Evolutionary conservation across 2,797 vertebrate species (phyloP).

Genomic region (Falco concolor): DNA sequence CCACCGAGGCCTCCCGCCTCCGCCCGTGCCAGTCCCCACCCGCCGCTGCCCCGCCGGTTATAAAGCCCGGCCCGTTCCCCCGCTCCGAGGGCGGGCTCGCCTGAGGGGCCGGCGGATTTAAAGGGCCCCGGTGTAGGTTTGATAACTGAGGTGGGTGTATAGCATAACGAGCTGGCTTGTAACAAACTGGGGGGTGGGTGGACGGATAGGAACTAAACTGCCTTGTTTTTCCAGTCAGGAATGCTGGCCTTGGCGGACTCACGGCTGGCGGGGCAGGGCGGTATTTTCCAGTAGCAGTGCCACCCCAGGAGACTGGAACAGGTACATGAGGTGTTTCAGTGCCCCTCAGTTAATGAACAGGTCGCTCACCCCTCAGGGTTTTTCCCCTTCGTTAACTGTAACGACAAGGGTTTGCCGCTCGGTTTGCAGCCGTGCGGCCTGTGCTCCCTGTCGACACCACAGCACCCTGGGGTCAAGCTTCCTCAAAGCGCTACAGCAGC

Average conservation of each 20-base stretch:
- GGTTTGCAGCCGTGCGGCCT: rapidly evolving
- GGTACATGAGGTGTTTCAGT: neutral
- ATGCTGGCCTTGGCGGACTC: neutral
- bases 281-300: neutral
- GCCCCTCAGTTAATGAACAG: neutral
- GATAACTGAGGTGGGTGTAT: too few species aligned
- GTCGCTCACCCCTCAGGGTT: neutral
- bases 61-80: neutral
- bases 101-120: neutral
- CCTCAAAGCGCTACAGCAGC: neutral
- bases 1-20: rapidly evolving
- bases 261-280: neutral
- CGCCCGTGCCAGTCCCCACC: rapidly evolving
- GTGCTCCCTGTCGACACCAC: rapidly evolving
- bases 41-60: neutral
- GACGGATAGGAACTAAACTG: neutral
- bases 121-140: neutral
- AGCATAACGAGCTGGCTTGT: rapidly evolving
- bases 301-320: too few species aligned
- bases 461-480: neutral
- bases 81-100: neutral
- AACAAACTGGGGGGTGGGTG: too few species aligned
- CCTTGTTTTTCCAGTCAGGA: neutral
- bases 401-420: neutral
- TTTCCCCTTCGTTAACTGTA: neutral